Base-by-base conservation (phyloP, 2,888 invertebrate species). In the Scaptodrosophila latifasciaeformis region DNA sequence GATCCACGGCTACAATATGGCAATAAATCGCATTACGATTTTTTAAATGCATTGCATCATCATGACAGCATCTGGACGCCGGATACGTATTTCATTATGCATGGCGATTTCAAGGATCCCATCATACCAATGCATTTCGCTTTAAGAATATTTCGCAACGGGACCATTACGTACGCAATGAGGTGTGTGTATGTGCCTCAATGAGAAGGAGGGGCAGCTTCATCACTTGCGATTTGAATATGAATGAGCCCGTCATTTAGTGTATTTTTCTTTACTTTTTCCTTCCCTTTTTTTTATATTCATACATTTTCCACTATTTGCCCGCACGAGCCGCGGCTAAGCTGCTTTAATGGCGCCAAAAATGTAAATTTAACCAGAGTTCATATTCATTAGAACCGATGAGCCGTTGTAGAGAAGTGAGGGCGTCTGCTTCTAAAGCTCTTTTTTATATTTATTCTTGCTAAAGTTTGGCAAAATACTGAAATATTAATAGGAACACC, bases 11-110 rank as follows among this genome's bases (percentile, higher is more conserved):
- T 96, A 77, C 91, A 92, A 74, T 96, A 96, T 88, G 93, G 93
- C 82, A 96, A 96, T 88, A 93, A 93, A 86, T 94, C 94, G 74
- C 91, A 92, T 82, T 94, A 93, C 89, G 93, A 93, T 83, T 96
- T 92, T 87, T 89, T 96, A 80, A 96, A 96, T 88, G 96, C 95
- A 67, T 93, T 96, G 82, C 96, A 96, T 87, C 96, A 96, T 86
- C 93, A 95, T 89, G 92, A 94, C 85, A 92, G 94, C 84, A 93
- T 96, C 85, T 96, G 96, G 96, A 89, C 96, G 81, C 96, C 96
- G 62, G 96, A 96, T 88, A 96, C 96, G 54, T 96, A 96, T 87
- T 96, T 96, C 88, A 96, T 96, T 86, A 96, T 96, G 93, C 96
- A 96, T 88, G 96, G 96, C 65, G 96, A 96, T 88, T 96, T 96